Base-by-base conservation (phyloP, 2,888 invertebrate species). In the Julus scanicus region DNA sequence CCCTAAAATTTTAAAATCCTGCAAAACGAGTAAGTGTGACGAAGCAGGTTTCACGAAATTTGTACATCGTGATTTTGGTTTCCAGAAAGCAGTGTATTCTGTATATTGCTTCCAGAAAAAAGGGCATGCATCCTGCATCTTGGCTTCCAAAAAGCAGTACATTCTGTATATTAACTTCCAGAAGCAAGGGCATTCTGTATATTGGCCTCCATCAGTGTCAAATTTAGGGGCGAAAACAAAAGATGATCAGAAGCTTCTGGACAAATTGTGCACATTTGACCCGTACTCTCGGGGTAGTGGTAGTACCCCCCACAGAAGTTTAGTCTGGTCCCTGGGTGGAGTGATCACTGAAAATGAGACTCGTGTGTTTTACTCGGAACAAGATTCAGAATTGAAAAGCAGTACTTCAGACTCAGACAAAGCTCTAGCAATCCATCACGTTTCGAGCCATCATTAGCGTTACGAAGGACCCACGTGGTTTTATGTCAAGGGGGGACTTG, bases 381-480 rank as follows among this genome's bases (percentile, higher is more conserved):
- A 20, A 63, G 63, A 15, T n/a, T 20, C n/a, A 63, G 20, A 15
- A 63, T 4, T 63, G 63, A 63, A 63, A 63, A 20, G 20, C 63
- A n/a, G n/a, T 63, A 1, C 29, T 29, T 29, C 0, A 29, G 29
- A 29, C 29, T n/a, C 5, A 20, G 9, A 63, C 63, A 63, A 63
- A n/a, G 63, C 63, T 4, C 5, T 20, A 20, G 20, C 63, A 63
- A 63, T 63, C 63, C 63, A 63, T 63, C 63, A 63, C n/a, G 63
- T 20, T 63, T 20, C n/a, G 15, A n/a, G 63, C 63, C 63, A 63
- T 63, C 63, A 63, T 63, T 63, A 63, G 63, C n/a, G 63, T 63
- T 20, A 63, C 63, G 63, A 63, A 63, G 5, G 20, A 20, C 63
- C 63, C 20, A 15, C 29, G 29, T 29, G 29, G 20, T 63, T 63